phyloP scores from a whole-genome alignment of 2,797 vertebrate genomes.

The Hipposideros larvatus region DNA sequence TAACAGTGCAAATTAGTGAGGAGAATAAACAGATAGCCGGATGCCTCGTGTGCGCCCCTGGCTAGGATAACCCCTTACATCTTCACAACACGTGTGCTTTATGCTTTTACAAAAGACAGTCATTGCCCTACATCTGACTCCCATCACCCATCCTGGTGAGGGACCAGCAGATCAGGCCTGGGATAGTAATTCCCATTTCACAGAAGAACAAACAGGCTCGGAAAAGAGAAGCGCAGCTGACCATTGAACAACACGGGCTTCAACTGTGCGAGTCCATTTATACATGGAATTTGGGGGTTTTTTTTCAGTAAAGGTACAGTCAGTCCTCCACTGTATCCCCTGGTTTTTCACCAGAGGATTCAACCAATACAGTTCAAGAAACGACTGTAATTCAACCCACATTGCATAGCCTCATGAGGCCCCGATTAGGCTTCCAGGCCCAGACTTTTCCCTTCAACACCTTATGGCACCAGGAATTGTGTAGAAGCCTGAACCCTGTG shows the following conservation, averaged over 20 bases:
- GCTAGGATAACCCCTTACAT: background rate
- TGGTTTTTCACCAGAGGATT: background rate
- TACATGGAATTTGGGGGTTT: background rate
- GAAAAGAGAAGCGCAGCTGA: background rate
- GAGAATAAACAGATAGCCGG: background rate
- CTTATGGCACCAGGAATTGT: background rate
- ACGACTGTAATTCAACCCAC: background rate
- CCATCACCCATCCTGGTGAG: background rate
- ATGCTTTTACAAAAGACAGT: background rate
- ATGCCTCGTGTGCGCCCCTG: background rate
- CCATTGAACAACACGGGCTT: background rate
- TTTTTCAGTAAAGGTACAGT: background rate
- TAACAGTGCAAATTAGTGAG: background rate
- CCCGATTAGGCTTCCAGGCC: background rate
- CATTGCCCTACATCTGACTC: background rate
- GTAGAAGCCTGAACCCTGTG: background rate
- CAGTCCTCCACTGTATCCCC: background rate
- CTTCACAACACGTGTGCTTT: background rate
- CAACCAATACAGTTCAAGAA: background rate
- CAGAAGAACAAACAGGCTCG: background rate
- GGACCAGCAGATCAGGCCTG: background rate
- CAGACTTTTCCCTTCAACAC: background rate
- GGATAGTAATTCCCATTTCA: background rate
- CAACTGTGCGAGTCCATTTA: background rate
- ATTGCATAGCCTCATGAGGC: background rate